Base-by-base conservation (phyloP, 1,140 invertebrate genomes). In the Nasonia giraulti region DNA sequence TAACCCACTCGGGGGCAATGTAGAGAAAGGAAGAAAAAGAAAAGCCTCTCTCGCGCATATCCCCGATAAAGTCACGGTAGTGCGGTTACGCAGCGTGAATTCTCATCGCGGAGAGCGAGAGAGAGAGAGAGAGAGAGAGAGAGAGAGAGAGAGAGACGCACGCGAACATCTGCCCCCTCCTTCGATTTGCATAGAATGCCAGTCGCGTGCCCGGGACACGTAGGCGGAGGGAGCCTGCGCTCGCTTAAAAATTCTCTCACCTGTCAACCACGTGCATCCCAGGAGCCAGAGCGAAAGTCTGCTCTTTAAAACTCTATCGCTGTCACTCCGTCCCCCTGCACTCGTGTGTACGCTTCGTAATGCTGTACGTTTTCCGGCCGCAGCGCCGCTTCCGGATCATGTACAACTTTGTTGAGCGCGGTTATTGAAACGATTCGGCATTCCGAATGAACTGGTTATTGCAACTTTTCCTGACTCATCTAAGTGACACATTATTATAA, bases 141-240 rank as follows among this genome's bases (percentile, higher is more conserved):
- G 27, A 27, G 27, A 27, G 27, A 71, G 69, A 7, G 27, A 37
- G 4, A 37, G 69, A 27, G 11, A 69, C 27, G 75, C 74, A 14
- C 31, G 27, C 2, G 4, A 69, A 69, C 62, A 78, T 47, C 83
- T 87, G 83, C 85, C 66, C 62, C 50, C 84, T 75, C 81, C 77
- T 31, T 33, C 27, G 83, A 92, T 92, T 91, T 90, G 88, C 89
- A 91, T 91, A 91, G 89, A 91, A 90, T 91, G 88, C 90, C 87
- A 89, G 89, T 91, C 89, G 90, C 89, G 89, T 91, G 88, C 82
- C 85, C 80, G 66, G 69, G 84, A 88, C 76, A 86, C 84, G 87
- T 89, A 88, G 86, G 87, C 88, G 86, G 81, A 85, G 85, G 86
- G 66, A 23, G 85, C 74, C 44, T 69, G 12, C 33, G 44, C 79